These are phyloP conservation scores for Macrosteles quadrilineatus DNA, from an alignment of 1,140 invertebrate species.

Conservation along the genomic window DNA sequence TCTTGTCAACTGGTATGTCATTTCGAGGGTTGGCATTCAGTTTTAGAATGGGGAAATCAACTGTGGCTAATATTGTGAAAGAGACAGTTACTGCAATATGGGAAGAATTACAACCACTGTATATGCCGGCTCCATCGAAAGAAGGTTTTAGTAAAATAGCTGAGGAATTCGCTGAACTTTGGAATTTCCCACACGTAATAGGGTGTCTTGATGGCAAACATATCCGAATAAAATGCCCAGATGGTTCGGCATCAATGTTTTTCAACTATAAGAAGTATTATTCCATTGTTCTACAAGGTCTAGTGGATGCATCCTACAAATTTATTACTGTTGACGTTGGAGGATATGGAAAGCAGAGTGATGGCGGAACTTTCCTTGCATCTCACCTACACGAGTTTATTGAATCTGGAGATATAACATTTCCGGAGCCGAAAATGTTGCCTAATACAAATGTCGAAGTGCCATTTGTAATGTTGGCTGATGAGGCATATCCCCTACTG, in stretches of 20 bases:
- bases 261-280: conserved; percentile 48
- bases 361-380: conserved; percentile 43
- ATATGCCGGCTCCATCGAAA: conserved; percentile 37
- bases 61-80: conserved; percentile 10
- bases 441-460: conserved; percentile 30
- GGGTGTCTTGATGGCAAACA: conserved; percentile 31
- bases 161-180: conserved; percentile 43
- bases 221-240: conserved; percentile 38
- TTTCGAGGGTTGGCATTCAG: background rate
- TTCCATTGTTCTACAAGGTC: conserved; percentile 51
- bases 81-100: conserved; percentile 6
- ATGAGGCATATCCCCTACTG: conserved; percentile 54
- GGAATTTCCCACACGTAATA: conserved; percentile 46
- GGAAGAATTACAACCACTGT: conserved; percentile 35
- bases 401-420: conserved; percentile 14
- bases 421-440: conserved; percentile 20
- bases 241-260: conserved; percentile 42
- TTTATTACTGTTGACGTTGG: conserved; percentile 53
- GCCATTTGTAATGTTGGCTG: conserved; percentile 38
- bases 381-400: conserved; percentile 31
- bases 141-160: conserved; percentile 39
- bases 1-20: background rate
- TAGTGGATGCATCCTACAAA: conserved; percentile 54
- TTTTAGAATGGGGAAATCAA: conserved; percentile 14
- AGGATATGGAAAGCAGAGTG: conserved; percentile 50